Evolutionary conservation across 2,113 vertebrate genomes (phyloP), one percentile per base, ranked within the genome.

Genomic region (Nothoprocta perdicaria): DNA sequence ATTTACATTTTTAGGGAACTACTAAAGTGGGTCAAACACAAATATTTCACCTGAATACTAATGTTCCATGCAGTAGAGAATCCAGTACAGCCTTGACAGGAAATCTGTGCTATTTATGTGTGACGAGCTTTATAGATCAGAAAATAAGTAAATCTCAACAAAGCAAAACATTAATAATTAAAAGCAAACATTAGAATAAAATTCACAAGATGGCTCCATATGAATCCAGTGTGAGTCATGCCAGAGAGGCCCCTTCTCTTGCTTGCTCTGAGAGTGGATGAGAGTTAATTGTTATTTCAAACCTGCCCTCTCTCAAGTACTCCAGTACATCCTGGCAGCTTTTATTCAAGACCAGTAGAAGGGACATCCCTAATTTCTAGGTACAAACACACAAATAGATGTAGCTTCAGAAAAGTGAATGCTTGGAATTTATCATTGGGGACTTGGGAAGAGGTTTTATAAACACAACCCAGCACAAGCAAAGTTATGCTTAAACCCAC

Each of bases 151-250:
- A 75, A 74, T 71, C 12, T 55, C 6, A 50, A 46, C 82, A 83
- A 57, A 80, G 61, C 12, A 91, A 92, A 94, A 69, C 43, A 65
- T 95, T 83, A 96, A 89, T 92, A 93, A 91, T 93, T 87, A 75
- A 96, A 92, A 94, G 6, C 46, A 87, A 94, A 75, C 77, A 52
- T 15, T 57, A 65, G 38, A 80, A 58, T 26, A 72, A 78, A 93
- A 65, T n/a, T 83, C 79, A 71, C 43, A n/a, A 80, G 26, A 16
- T 61, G 76, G 63, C 84, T 82, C 21, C 48, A 63, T 57, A 43
- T 80, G 41, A 57, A 91, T 52, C 12, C 45, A 57, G 8, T 78
- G 38, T 75, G 65, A 84, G 19, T 94, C 17, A 17, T 72, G 65
- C 63, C 80, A 35, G 69, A 87, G 71, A 23, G 5, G n/a, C 9